Conservation (phyloP, 2,797 vertebrate genomes). For the Gymnothorax reevesii region DNA sequence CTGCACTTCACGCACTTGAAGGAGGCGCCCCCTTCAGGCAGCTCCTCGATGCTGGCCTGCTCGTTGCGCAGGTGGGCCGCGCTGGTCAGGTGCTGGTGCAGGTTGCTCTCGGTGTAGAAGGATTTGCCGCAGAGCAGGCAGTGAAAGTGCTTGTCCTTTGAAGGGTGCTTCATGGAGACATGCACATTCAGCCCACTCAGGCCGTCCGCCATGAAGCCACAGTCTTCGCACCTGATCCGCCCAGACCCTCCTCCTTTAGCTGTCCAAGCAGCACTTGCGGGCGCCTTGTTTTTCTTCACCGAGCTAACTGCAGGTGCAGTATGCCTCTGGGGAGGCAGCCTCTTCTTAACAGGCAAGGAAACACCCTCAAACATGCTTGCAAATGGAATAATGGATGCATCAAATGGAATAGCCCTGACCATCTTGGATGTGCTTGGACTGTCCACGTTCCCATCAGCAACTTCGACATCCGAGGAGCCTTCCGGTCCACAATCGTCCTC, state of each 20-base stretch:
- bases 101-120: conserved; percentile 95
- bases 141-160: conserved; percentile 96
- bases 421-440: conserved; percentile 56
- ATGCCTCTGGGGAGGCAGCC: conserved; percentile 52
- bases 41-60: conserved; percentile 90
- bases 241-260: conserved; percentile 59
- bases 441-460: conserved; percentile 40
- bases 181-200: conserved; percentile 95
- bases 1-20: conserved; percentile 98
- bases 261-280: conserved; percentile 35
- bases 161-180: conserved; percentile 97
- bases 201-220: conserved; percentile 95
- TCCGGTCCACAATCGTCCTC: conserved; percentile 35
- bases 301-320: conserved; percentile 39
- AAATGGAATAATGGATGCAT: conserved; percentile 87
- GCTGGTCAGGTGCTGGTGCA: conserved; percentile 95
- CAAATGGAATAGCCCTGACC: conserved; percentile 76
- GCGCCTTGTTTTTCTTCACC: not conserved
- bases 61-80: conserved; percentile 91
- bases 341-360: conserved; percentile 47
- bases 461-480: conserved; percentile 30
- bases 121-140: conserved; percentile 97
- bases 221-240: conserved; percentile 91
- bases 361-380: conserved; percentile 76
- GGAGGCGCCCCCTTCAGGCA: conserved; percentile 89